A percentile compares a stretch with the other conserved stretches of the same genome.
These are phyloP conservation scores for Apoda limacodes DNA, from an alignment of 2,888 invertebrate species.

Conservation along the genomic window DNA sequence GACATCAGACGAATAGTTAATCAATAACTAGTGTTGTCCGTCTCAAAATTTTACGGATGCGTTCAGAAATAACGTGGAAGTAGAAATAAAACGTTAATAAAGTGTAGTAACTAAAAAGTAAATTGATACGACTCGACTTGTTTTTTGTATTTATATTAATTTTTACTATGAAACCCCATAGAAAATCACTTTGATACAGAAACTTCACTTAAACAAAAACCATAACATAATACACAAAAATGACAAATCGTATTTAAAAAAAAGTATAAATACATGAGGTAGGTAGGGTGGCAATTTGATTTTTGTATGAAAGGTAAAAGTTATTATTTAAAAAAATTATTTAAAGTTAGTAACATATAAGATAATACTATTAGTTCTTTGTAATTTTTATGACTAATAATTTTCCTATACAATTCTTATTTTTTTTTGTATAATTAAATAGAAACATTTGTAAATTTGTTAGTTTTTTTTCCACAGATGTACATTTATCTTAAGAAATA, in stretches of 20 bases:
- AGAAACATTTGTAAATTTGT: conserved; percentile 1
- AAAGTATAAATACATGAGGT: conserved; percentile 3
- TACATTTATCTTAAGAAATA: conserved; percentile 6
- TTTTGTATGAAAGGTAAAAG: conserved; percentile 5
- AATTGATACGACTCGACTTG: conserved; percentile 1
- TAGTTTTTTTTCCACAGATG: conserved; percentile 4
- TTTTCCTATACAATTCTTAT: conserved; percentile 1
- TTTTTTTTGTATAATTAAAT: conserved; percentile 1
- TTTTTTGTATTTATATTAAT: conserved; percentile 3
- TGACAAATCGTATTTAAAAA: conserved; percentile 3
- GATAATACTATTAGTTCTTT: conserved; percentile 3
- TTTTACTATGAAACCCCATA: conserved; percentile 3
- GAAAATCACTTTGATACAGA: conserved; percentile 5
- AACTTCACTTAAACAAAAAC: neutral
- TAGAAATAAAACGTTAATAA: conserved; percentile 6
- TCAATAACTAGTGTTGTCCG: conserved; percentile 5
- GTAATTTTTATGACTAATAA: conserved; percentile 6
- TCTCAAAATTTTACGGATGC: conserved; percentile 3
- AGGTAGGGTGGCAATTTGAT: conserved; percentile 1
- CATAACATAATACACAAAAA: conserved; percentile 1
- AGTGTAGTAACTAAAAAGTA: neutral
- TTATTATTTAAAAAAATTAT: conserved; percentile 3
- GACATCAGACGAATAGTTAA: conserved; percentile 4
- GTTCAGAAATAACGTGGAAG: conserved; percentile 4
- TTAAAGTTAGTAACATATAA: conserved; percentile 2